Evolutionary conservation across 2,113 vertebrate species (phyloP).

Genomic region (Thalassoma bifasciatum): DNA sequence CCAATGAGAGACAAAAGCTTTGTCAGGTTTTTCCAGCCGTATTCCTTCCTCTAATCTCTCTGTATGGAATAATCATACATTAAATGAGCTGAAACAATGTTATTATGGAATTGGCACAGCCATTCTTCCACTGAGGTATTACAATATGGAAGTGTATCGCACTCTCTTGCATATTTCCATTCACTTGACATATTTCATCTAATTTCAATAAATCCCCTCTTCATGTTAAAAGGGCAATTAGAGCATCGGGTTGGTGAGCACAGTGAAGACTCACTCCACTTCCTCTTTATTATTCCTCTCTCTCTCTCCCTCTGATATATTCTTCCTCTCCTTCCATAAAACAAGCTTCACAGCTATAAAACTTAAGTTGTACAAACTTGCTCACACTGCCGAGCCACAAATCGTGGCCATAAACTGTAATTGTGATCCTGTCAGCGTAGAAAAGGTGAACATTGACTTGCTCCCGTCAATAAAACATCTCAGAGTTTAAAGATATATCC

Average conservation of each 20-base stretch:
- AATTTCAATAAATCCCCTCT: conserved; percentile 64
- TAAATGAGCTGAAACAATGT: conserved; percentile 78
- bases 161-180: conserved; percentile 49
- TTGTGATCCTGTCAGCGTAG: conserved; percentile 59
- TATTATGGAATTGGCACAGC: conserved; percentile 74
- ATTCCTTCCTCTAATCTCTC: conserved; percentile 61
- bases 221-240: conserved; percentile 75
- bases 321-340: conserved; percentile 39
- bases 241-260: conserved; percentile 62
- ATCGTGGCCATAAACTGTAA: conserved; percentile 62
- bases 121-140: conserved; percentile 54
- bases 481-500: conserved; percentile 61
- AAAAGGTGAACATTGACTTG: conserved; percentile 71
- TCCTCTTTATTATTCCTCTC: conserved; percentile 20
- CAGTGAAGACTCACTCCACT: conserved; percentile 41
- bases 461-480: conserved; percentile 76
- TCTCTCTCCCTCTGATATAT: conserved; percentile 23
- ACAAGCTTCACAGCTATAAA: conserved; percentile 55
- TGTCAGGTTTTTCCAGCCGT: conserved; percentile 26
- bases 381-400: conserved; percentile 51
- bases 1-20: conserved; percentile 55
- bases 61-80: conserved; percentile 69
- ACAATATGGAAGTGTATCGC: conserved; percentile 58
- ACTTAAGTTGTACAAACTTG: conserved; percentile 54
- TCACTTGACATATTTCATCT: conserved; percentile 71